Evolutionary conservation across 2,113 vertebrate genomes (phyloP).

Genomic region (Tapirus terrestris): DNA sequence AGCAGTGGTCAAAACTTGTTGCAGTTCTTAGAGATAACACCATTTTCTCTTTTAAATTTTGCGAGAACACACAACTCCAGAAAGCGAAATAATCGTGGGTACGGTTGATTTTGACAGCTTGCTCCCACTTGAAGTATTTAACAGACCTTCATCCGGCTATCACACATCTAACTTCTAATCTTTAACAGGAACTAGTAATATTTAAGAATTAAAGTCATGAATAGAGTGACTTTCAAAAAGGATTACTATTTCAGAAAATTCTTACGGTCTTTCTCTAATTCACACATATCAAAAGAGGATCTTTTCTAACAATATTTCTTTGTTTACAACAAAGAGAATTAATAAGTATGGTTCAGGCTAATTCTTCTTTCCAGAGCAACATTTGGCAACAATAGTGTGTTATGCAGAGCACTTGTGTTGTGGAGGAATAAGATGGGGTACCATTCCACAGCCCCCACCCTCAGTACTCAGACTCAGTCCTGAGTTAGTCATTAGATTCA

Average conservation of each 20-base stretch:
- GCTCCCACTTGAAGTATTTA: background rate
- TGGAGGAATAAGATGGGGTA: background rate
- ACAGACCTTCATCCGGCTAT: background rate
- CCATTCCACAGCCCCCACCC: background rate
- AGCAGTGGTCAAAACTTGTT: background rate
- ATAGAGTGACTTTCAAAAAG: background rate
- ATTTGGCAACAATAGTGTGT: background rate
- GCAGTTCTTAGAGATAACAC: background rate
- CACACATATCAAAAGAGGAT: background rate
- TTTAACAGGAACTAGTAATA: background rate
- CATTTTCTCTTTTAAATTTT: background rate
- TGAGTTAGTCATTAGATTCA: background rate
- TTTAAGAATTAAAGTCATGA: conserved; percentile 23
- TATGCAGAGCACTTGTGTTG: background rate
- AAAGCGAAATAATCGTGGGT: background rate
- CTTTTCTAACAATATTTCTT: background rate
- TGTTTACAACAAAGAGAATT: background rate
- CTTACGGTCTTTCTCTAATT: background rate
- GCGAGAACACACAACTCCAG: background rate
- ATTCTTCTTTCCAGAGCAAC: background rate
- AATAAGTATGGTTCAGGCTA: background rate
- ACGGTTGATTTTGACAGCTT: background rate
- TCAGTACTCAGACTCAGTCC: background rate
- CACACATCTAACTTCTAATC: background rate
- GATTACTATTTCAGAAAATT: background rate